Conservation (phyloP, 2,113 vertebrate genomes). For the Hemiscyllium ocellatum region DNA sequence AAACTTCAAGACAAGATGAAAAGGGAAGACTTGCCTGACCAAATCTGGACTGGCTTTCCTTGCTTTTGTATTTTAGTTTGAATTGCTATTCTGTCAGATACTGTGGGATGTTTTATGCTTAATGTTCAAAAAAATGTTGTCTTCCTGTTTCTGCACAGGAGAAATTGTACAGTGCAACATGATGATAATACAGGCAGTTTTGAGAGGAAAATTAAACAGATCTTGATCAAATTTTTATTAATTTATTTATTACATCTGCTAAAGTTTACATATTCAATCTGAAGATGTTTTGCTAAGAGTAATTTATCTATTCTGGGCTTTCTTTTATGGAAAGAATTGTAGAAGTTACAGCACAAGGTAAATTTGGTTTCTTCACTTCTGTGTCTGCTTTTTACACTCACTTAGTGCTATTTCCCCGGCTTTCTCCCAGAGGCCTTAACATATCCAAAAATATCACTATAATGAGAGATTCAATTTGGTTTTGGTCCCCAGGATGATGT, state of each 20-base stretch:
- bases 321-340: not conserved
- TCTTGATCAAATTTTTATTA: too few species aligned
- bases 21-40: too few species aligned
- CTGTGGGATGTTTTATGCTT: not conserved
- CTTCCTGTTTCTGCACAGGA: not conserved
- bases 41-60: too few species aligned
- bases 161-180: not conserved
- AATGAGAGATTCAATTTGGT: not conserved
- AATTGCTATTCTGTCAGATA: too few species aligned
- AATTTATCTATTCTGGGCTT: not conserved
- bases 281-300: not conserved
- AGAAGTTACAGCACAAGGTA: too few species aligned
- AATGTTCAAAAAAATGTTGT: not conserved
- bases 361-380: too few species aligned
- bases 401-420: too few species aligned
- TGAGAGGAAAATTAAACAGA: not conserved
- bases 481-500: not conserved
- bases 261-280: not conserved
- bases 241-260: not conserved
- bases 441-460: not conserved
- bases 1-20: too few species aligned
- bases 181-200: not conserved
- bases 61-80: too few species aligned
- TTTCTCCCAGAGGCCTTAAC: too few species aligned
- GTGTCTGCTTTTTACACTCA: too few species aligned